Base-by-base conservation (phyloP, 2,888 invertebrate genomes). In the Coronaproctus castanopsis region DNA sequence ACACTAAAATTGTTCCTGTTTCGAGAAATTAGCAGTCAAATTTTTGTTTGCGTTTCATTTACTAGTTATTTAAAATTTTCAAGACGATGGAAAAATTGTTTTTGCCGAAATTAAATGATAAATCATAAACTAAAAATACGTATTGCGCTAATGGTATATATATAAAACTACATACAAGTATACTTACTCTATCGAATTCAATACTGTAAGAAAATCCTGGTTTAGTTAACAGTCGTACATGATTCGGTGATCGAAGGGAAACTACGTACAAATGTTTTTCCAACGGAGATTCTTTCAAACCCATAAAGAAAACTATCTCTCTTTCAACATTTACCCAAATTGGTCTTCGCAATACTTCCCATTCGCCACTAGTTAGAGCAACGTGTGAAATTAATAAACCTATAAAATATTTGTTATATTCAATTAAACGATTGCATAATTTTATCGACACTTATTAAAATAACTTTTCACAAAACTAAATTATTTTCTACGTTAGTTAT, bases 211-310 rank as follows among this genome's bases (percentile, higher is more conserved):
- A 92, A 71, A 81, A 87, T 1, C 91, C 91, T 0, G 83, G 81
- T 62, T 82, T 76, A 0, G 92, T 92, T 10, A 93, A 76, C 57
- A 91, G 74, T 55, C 83, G 75, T 59, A 86, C 78, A 66, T 85
- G 80, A 63, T 82, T 80, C 0, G 88, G 85, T 51, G 80, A 72
- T 23, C 80, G 76, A 58, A 87, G 71, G 5, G 87, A 82, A 2
- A 87, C 85, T 2, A 83, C 90, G 74, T 91, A 96, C 67, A 95
- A 75, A 70, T 96, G 96, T 65, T 88, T 85, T 73, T 96, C 95
- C 62, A 96, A 73, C 0, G 93, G 91, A 2, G 88, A 84, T 74
- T 96, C 93, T 65, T 84, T 83, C 62, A 91, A 76, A 2, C 87
- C 95, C 68, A 88, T 80, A 74, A 96, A 95, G 76, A 91, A 96